phyloP scores from a whole-genome alignment of 2,888 invertebrate species.

The Parnassius glacialis region DNA sequence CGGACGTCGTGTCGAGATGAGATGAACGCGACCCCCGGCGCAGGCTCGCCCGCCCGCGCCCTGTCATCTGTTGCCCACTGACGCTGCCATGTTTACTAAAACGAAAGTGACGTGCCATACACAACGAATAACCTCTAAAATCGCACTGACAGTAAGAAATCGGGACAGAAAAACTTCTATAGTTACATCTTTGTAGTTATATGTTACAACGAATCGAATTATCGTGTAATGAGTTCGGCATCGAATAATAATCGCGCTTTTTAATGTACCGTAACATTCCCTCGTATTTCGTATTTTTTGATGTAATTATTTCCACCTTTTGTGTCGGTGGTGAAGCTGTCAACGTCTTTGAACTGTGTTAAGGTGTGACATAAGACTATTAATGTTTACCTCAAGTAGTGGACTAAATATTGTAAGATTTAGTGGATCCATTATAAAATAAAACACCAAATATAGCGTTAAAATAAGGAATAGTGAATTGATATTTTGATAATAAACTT shows the following conservation, averaged over 20 bases:
- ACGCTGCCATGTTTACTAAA: slow-evolving; percentile 78
- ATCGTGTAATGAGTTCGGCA: slow-evolving; percentile 23
- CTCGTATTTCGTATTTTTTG: slow-evolving; percentile 27
- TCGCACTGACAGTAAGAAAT: slow-evolving; percentile 50
- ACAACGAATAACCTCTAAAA: slow-evolving; percentile 77
- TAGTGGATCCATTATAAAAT: slow-evolving; percentile 11
- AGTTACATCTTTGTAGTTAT: slow-evolving; percentile 43
- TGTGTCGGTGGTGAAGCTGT: slow-evolving; percentile 24
- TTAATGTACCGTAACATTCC: slow-evolving; percentile 27
- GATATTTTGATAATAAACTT: slow-evolving; percentile 4
- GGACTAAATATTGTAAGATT: slow-evolving; percentile 20
- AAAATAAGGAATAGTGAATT: background rate
- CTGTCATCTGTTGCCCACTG: slow-evolving; percentile 74
- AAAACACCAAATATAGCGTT: slow-evolving; percentile 23
- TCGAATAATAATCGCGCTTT: slow-evolving; percentile 32
- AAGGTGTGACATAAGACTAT: slow-evolving; percentile 32
- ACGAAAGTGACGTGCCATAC: slow-evolving; percentile 71
- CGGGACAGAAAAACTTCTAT: slow-evolving; percentile 45
- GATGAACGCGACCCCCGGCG: slow-evolving; percentile 66
- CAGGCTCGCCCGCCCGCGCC: slow-evolving; percentile 74
- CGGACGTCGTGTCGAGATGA: slow-evolving; percentile 57
- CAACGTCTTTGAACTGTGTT: slow-evolving; percentile 26
- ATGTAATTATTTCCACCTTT: slow-evolving; percentile 28
- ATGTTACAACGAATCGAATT: slow-evolving; percentile 61
- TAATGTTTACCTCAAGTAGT: slow-evolving; percentile 25